These are phyloP conservation scores for Lottia gigantea DNA, from an alignment of 2,888 invertebrate genomes.

Conservation along the genomic window DNA sequence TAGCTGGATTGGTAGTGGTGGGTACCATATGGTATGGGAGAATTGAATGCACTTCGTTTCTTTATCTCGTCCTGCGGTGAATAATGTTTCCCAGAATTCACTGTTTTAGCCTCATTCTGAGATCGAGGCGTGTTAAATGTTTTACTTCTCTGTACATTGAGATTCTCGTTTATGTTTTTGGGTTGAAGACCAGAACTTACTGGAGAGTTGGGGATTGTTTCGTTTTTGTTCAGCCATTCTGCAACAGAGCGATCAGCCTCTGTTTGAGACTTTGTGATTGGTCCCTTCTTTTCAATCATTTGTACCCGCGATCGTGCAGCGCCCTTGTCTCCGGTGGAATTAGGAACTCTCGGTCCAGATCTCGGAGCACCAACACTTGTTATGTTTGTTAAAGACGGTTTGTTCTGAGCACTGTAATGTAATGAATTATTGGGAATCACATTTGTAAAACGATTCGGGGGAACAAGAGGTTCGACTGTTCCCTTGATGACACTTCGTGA, in stretches of 20 bases:
- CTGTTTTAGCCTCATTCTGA: too few relatives aligned
- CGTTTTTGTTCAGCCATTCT: background rate
- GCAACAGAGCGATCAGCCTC: background rate
- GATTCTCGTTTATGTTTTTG: constrained; percentile 1
- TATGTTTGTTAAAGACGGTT: background rate
- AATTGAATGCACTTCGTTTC: background rate
- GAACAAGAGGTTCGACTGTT: constrained; percentile 7
- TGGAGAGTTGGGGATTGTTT: background rate
- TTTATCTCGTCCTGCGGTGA: background rate
- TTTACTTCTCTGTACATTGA: background rate
- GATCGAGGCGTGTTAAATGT: background rate
- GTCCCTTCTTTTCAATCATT: background rate
- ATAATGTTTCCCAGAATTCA: background rate
- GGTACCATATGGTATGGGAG: background rate
- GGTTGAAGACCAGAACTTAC: background rate
- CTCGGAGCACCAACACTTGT: background rate
- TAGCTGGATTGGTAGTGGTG: background rate
- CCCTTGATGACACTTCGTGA: constrained; percentile 7
- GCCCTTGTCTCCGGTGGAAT: background rate
- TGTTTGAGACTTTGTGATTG: background rate
- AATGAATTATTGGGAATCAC: background rate
- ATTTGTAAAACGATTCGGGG: background rate
- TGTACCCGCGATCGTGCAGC: background rate
- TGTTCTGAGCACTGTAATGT: constrained; percentile 3
- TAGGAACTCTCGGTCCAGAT: background rate